Evolutionary conservation across 2,888 invertebrate species (phyloP), one percentile per base, ranked within the genome.

Genomic region (Thecophora atra): DNA sequence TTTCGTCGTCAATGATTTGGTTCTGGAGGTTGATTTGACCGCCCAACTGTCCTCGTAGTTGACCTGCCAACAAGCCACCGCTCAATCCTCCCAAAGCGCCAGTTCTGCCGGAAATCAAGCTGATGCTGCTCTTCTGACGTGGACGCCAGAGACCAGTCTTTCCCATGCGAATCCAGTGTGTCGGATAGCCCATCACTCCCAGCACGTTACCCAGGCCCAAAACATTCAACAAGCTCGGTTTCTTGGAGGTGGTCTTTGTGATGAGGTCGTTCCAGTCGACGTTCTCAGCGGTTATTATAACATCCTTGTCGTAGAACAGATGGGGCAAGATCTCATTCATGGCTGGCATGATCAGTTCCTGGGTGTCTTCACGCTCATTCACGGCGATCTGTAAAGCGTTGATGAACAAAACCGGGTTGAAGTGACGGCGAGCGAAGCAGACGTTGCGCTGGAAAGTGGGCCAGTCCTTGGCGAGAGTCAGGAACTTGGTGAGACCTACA

Each of bases 251-350:
- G 6, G 37, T 60, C 8, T 74, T 64, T 0, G 54, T 6, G 37
- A 73, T 71, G 74, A 81, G 65, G 42, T 78, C 76, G 44, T 76
- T 75, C 80, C 80, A 82, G 15, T 72, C 75, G 0, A 78, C 71
- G 42, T 72, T 72, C 63, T 80, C 78, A 0, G 78, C 81, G 0
- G 73, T 54, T 6, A 74, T 42, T 24, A 81, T 75, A 0, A 81
- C 74, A 8, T 78, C 76, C 42, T 70, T 76, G 24, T 91, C 91
- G 80, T 93, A 91, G 87, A 92, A 94, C 85, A 91, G 89, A 83
- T 92, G 90, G 0, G 94, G 94, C 84, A 91, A 89, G 81, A 94
- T 89, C 85, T 94, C 94, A 82, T 93, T 93, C 47, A 90, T 89
- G 6, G 93, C 90, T 11, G 94, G 93, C 19, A 94, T 82, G 65